Evolutionary conservation across 2,888 invertebrate genomes (phyloP), one percentile per base, ranked within the genome.

Genomic region (Frankliniella fusca): DNA sequence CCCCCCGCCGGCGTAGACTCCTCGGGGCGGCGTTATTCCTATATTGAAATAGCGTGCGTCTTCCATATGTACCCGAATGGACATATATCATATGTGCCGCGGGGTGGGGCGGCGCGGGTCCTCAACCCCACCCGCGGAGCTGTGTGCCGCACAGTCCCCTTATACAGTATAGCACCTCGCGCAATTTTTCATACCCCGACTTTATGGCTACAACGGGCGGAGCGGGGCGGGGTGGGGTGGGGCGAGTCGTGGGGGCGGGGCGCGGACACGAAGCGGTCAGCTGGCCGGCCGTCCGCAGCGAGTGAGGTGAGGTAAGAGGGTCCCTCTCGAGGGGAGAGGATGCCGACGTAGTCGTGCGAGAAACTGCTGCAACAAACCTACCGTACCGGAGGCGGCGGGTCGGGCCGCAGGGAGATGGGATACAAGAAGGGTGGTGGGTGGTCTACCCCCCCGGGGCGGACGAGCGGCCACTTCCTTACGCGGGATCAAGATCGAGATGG

Each of bases 41-140:
- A 54, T 76, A 76, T 76, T 76, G 70, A 76, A 76, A 76, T 76
- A 27, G 70, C 70, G 70, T 76, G 70, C 70, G 27, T 76, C 70
- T 76, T 76, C 70, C 70, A 76, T 76, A 23, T 76, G 70, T 76
- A 76, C 70, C 27, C 70, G 70, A 23, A 23, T 27, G 23, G 70
- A 27, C 70, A 76, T 76, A 27, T 76, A 76, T 76, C 70, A 76
- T 76, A 27, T n/a, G 70, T 5, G 70, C 12, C 0, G 70, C 70
- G 61, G 61, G 61, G 61, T 3, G 61, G 15, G 15, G 61, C 15
- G 38, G 38, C 3, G 38, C 5, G 38, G 38, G 38, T 38, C 38
- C 38, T 38, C 38, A 38, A 38, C 38, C 38, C 38, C 38, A 38
- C 38, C 38, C 38, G n/a, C n/a, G 38, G 38, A 38, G 38, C 38